Percentiles rank a stretch among this genome's conserved stretches.
Evolutionary conservation across 2,797 vertebrate species (phyloP).

Genomic region (Lithobates sylvaticus): DNA sequence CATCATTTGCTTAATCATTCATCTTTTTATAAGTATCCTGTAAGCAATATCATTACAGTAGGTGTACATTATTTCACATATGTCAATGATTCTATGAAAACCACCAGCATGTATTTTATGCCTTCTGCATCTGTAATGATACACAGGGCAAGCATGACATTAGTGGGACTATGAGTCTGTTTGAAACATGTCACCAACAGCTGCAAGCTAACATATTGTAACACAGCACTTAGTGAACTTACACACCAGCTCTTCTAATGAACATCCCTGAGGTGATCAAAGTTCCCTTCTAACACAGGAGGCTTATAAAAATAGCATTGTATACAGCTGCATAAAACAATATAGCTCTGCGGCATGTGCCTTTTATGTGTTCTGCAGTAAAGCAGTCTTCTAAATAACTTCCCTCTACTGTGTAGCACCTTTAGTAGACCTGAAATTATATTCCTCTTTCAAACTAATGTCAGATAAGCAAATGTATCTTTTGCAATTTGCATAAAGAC

Average conservation of each 20-base stretch:
- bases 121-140: neutral
- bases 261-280: conserved; percentile 35
- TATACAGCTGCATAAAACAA: neutral
- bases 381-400: neutral
- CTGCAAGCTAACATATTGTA: conserved; percentile 28
- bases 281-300: neutral
- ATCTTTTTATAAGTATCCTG: too few species aligned
- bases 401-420: neutral
- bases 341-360: neutral
- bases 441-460: neutral
- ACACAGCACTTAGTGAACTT: conserved; percentile 13
- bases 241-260: conserved; percentile 29
- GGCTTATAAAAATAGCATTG: conserved; percentile 19
- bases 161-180: conserved; percentile 11
- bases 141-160: conserved; percentile 19
- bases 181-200: conserved; percentile 15
- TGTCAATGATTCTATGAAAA: neutral
- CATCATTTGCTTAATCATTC: too few species aligned
- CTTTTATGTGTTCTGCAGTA: neutral
- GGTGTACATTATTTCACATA: neutral
- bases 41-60: neutral
- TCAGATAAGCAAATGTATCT: neutral
- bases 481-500: neutral
- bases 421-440: neutral
- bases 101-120: neutral